A percentile compares a stretch with the other conserved stretches of the same genome.
phyloP scores from a whole-genome alignment of 2,113 vertebrate species.

The Nycticebus coucang region DNA sequence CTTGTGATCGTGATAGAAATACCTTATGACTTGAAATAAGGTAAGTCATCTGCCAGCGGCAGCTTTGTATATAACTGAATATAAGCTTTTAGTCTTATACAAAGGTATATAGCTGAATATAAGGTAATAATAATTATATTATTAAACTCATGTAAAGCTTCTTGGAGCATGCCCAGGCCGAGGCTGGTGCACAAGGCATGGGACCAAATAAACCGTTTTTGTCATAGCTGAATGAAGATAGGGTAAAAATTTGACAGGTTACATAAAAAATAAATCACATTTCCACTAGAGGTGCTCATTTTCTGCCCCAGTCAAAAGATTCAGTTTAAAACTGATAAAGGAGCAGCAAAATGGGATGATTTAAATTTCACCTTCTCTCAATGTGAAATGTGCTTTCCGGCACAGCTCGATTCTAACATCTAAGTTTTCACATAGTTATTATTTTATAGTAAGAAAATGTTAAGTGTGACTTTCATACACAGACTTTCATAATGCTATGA shows the following conservation, averaged over 20 bases:
- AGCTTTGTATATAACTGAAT: background rate
- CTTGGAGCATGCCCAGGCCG: background rate
- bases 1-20: background rate
- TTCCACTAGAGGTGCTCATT: constrained; percentile 66
- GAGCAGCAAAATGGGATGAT: constrained; percentile 25
- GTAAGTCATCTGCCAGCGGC: background rate
- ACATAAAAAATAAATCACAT: constrained; percentile 61
- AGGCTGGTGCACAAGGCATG: background rate
- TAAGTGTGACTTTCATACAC: constrained; percentile 53
- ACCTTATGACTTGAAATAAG: background rate
- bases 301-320: constrained; percentile 50
- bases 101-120: background rate
- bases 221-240: constrained; percentile 46
- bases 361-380: constrained; percentile 58
- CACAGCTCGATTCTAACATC: constrained; percentile 41
- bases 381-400: constrained; percentile 58
- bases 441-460: constrained; percentile 61
- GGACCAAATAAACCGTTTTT: constrained; percentile 52
- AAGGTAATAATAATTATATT: no score
- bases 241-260: constrained; percentile 40
- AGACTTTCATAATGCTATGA: constrained; percentile 46
- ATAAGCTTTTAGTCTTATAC: no score
- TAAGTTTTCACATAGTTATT: constrained; percentile 36
- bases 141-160: background rate
- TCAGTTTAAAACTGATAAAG: constrained; percentile 62